These are phyloP conservation scores for Phataginus tricuspis DNA, from an alignment of 2,797 vertebrate genomes.

Conservation along the genomic window DNA sequence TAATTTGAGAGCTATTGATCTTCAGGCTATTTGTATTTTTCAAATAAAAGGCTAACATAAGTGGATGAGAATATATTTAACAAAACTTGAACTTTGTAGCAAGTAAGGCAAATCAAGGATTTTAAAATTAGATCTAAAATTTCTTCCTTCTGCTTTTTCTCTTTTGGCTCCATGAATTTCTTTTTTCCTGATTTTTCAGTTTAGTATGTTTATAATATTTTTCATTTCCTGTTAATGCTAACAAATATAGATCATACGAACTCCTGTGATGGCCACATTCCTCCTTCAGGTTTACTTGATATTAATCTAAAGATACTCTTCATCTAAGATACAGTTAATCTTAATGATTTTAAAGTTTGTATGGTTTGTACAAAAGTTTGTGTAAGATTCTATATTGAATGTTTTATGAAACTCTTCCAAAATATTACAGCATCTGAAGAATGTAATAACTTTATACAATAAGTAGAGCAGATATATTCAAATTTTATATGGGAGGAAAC, in stretches of 20 bases:
- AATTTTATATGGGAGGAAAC: background rate
- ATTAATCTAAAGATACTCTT: background rate
- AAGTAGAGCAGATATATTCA: background rate
- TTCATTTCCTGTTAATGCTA: slow-evolving; percentile 5
- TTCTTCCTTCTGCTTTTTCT: background rate
- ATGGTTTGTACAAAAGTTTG: background rate
- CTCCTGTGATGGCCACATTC: background rate
- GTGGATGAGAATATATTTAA: background rate
- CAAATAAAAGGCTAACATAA: background rate
- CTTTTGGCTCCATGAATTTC: background rate
- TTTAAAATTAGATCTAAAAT: slow-evolving; percentile 30
- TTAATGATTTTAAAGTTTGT: background rate
- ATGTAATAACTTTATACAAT: background rate
- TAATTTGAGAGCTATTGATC: too few relatives aligned
- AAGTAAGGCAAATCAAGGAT: background rate
- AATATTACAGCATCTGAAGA: background rate
- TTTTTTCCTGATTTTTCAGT: background rate
- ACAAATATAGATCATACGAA: background rate
- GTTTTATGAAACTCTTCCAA: slow-evolving; percentile 14
- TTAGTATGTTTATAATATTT: background rate
- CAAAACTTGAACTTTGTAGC: background rate
- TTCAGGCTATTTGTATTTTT: background rate
- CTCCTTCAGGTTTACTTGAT: slow-evolving; percentile 6
- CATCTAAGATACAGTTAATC: background rate
- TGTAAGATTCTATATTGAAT: background rate